Base-by-base conservation (phyloP, 2,888 invertebrate species). In the Tyria jacobaeae region DNA sequence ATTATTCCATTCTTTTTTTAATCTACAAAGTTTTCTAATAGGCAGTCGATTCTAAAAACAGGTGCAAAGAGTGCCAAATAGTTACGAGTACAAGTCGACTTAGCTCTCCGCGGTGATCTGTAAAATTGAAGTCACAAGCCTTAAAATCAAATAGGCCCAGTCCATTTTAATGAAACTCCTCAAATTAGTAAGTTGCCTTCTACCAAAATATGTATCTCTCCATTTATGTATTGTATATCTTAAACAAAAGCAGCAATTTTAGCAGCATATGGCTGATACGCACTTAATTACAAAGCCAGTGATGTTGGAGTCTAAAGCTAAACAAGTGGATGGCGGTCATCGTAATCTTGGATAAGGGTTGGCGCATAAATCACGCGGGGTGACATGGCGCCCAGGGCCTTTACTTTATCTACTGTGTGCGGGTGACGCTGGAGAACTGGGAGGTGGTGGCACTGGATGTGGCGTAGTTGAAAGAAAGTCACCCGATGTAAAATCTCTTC, bases 271-370 rank as follows among this genome's bases (percentile, higher is more conserved):
- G 58, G 24, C 57, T 77, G 59, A 62, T 68, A 75, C 73, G 71
- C 78, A 76, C 70, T 76, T 78, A 76, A 78, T 78, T 76, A 87
- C 86, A 85, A 60, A 69, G 60, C 57, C 73, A 71, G 67, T 69
- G 78, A 73, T 68, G 71, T 78, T 63, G 67, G 73, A 76, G 64
- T 75, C 89, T 90, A 90, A 89, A 90, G 88, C 90, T 90, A 91
- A 91, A 91, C 90, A 91, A 92, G 89, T 91, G 89, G 90, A 88
- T 90, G 89, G 90, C 89, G 92, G 93, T 93, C 93, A 93, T 92
- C 92, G 91, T 93, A 93, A 94, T 94, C 93, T 93, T 92, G 93
- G 92, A 92, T 93, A 93, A 92, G 92, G 93, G 93, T 89, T 88
- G 88, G 84, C 82, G 81, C 86, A 92, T 94, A 92, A 93, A 94